Base-by-base conservation (phyloP, 2,113 vertebrate species). In the Psittacula cyanocephala region DNA sequence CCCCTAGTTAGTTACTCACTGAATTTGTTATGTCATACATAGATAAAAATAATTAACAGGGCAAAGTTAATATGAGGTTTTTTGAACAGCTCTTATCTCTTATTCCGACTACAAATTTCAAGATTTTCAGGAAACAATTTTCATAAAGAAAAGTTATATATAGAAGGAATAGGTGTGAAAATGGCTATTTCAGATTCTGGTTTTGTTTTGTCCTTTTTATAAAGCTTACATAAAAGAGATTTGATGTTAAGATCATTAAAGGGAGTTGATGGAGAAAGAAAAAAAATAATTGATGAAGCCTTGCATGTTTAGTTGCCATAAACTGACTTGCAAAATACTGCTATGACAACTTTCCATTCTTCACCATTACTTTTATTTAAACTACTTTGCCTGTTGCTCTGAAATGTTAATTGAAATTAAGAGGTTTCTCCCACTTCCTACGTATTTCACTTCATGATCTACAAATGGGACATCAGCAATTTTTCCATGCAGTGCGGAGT, bases 221-320 rank as follows among this genome's bases (percentile, higher is more conserved):
- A 79, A 82, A 82, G 33, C 27, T 41, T 79, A 62, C 5, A 31
- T 52, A 23, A 50, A 87, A 37, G 13, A 64, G 5, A 68, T 60
- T 62, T 62, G 7, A 47, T 47, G 14, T n/a, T 44, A 60, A 64
- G 57, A 67, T 60, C 46, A 35, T 55, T 47, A 60, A 18, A 75
- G 14, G 6, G 27, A 72, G 13, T 24, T 52, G 23, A 57, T 44
- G 8, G 0, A 9, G 10, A 81, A 67, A 0, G 0, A 47, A 44
- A 63, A 72, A 75, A 67, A 53, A 50, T 2, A 76, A 65, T 10
- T 53, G 11, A 39, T 50, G 24, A 84, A 85, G 7, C 6, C 29
- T 60, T 60, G 64, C 27, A 76, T 25, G 17, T 52, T 72, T 84
- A 71, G 60, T 92, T 95, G 60, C 11, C 33, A 12, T 39, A 76